Evolutionary conservation across 2,888 invertebrate species (phyloP), one percentile per base, ranked within the genome.

Genomic region (Ernsta delagoae): DNA sequence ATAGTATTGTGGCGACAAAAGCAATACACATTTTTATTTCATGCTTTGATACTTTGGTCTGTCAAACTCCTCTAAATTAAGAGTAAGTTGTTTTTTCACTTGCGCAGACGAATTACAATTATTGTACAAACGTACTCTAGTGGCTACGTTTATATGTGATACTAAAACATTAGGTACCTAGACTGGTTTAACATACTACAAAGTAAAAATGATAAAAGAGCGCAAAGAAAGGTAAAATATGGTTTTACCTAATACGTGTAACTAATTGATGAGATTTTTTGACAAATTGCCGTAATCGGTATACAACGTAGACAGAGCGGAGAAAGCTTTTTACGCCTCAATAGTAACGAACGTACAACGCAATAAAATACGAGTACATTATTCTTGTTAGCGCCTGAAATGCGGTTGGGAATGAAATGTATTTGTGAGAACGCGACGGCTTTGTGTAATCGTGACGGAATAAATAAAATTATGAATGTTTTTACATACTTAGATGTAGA

Each of bases 271-370:
- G 34, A 34, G 31, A 56, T 34, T 36, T 6, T n/a, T 53, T 53
- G 56, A 56, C n/a, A 56, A 56, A 56, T 56, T 56, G 56, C 34
- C 56, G 34, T 56, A 56, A 56, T 56, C 56, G 34, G 56, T 34
- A 56, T 56, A 56, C 34, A 56, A 34, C 56, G 11, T 6, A 34
- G 6, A 36, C 56, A 34, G 1, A 4, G 31, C 6, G n/a, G 56
- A 36, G 8, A 31, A 56, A 56, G 34, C 34, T n/a, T 34, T 56
- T 34, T n/a, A 56, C 36, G 31, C 3, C 34, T 36, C n/a, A 56
- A 56, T 56, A 34, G n/a, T 56, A 36, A 24, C 36, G 36, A 36
- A 34, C n/a, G 53, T 53, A 53, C 9, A 53, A 53, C 53, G 24
- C 24, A 53, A 53, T 53, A 24, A 50, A 53, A 53, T 24, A 24